Conservation (phyloP, 2,888 invertebrate species). For the Eretmocerus hayati region DNA sequence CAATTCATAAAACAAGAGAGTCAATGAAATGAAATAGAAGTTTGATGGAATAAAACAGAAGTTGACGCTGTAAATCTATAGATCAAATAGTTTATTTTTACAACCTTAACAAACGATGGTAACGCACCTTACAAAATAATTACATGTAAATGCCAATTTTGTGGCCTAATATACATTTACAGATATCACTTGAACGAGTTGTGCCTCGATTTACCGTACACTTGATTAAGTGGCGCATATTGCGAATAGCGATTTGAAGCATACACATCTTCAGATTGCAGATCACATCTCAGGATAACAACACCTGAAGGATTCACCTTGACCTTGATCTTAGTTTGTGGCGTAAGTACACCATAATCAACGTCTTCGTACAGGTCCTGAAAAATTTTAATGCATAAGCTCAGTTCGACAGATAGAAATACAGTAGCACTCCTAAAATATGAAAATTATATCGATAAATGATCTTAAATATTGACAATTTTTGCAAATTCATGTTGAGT, state of each 20-base stretch:
- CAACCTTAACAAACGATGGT: constrained; percentile 23
- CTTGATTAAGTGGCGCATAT: constrained; percentile 52
- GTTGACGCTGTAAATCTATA: too few relatives aligned
- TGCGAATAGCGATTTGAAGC: constrained; percentile 36
- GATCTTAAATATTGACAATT: too few relatives aligned
- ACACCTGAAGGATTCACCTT: constrained; percentile 91
- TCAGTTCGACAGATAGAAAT: not conserved
- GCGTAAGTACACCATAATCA: constrained; percentile 74
- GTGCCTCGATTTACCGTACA: constrained; percentile 48
- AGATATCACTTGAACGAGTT: constrained; percentile 36
- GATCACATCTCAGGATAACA: constrained; percentile 74
- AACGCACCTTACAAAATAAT: constrained; percentile 21
- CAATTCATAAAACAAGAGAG: too few relatives aligned
- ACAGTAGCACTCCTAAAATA: not conserved
- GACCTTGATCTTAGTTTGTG: constrained; percentile 85
- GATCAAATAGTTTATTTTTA: constrained; percentile 23
- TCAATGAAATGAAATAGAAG: too few relatives aligned
- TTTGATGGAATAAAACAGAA: too few relatives aligned
- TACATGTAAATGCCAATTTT: constrained; percentile 22
- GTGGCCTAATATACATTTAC: constrained; percentile 19
- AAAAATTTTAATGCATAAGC: too few relatives aligned
- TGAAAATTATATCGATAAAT: not conserved
- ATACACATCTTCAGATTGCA: constrained; percentile 53
- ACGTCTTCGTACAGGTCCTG: constrained; percentile 86
- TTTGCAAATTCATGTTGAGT: too few relatives aligned